Base-by-base conservation (phyloP, 2,797 vertebrate genomes). In the Liasis olivaceus region DNA sequence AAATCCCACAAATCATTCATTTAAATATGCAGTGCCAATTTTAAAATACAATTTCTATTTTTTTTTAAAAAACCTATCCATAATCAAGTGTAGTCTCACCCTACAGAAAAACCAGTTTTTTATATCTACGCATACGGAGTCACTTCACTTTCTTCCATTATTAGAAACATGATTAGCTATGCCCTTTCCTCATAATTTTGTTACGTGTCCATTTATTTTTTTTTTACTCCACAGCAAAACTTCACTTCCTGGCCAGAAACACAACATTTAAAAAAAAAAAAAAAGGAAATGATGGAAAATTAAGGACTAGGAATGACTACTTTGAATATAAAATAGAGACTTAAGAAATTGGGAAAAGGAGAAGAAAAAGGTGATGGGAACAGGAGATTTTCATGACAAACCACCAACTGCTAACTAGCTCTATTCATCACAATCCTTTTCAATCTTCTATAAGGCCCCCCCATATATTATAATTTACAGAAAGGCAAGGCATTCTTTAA, bases 381-480 rank as follows among this genome's bases (percentile, higher is more conserved):
- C 94, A 96, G 94, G 94, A 95, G 90, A 95, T 51, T 94, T 66
- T 96, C 95, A 95, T 24, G 87, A 94, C 96, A 96, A 59, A 62
- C 96, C 95, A 97, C 91, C 54, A 0, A 63, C 90, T 94, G 94
- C 95, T 96, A 95, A 96, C 97, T 97, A 98, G 84, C 90, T 95
- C 96, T 97, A 97, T 90, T 93, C 95, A 96, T 92, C 36, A 97
- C 92, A 95, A 95, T 92, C 94, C 95, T 96, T 94, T 94, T 95
- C 95, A 93, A 94, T 92, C 90, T 94, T 31, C 90, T 95, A 97
- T 94, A 95, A 94, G 94, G 89, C 92, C 92, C 60, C 95, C 96
- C 62, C 22, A 63, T 22, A 54, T 91, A 88, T 96, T 90, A 92
- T 90, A 95, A 95, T 95, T 97, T 96, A 98, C 96, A 97, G 94